Conservation (phyloP, 2,113 vertebrate species). For the Vulpes vulpes region DNA sequence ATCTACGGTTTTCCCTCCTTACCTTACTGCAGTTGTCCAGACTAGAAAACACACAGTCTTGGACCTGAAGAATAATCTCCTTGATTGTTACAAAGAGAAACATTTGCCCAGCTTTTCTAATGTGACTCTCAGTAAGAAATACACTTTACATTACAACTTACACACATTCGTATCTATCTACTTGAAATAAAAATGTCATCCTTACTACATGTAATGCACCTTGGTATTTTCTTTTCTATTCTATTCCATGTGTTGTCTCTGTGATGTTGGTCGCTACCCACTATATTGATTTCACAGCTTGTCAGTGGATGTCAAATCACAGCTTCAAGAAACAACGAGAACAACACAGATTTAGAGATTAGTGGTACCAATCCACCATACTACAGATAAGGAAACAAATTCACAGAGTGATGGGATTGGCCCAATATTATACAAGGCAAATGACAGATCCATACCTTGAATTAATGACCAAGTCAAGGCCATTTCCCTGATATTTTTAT, state of each 20-base stretch:
- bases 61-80: background rate
- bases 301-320: background rate
- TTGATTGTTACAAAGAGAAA: slow-evolving; percentile 9
- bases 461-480: slow-evolving; percentile 14
- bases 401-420: background rate
- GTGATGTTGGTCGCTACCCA: background rate
- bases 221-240: background rate
- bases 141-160: background rate
- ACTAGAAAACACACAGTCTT: background rate
- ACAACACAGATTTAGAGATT: background rate
- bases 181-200: background rate
- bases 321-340: background rate
- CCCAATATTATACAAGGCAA: background rate
- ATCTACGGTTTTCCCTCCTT: background rate
- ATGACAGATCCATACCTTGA: background rate
- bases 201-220: background rate
- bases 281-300: background rate
- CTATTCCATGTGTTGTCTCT: background rate
- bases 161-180: background rate
- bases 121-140: background rate
- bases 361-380: background rate
- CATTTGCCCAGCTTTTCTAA: background rate
- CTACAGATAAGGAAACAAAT: background rate
- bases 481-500: background rate
- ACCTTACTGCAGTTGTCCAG: background rate